phyloP scores from a whole-genome alignment of 1,140 invertebrate species.

The Sesamia nonagrioides region DNA sequence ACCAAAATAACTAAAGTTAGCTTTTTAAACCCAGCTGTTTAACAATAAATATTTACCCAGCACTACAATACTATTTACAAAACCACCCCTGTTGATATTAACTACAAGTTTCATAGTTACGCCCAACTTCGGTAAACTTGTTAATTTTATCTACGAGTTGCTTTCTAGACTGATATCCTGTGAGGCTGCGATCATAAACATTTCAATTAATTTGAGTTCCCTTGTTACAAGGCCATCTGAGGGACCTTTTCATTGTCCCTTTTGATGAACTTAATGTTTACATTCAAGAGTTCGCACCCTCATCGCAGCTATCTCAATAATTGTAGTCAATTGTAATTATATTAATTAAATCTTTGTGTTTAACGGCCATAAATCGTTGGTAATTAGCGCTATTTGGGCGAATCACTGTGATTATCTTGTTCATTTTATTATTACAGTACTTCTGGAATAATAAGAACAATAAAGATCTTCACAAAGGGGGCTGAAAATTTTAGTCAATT shows the following conservation, averaged over 20 bases:
- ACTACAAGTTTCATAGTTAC: slow-evolving; percentile 20
- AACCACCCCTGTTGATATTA: neutral
- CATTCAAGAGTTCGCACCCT: slow-evolving; percentile 57
- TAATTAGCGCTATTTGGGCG: slow-evolving; percentile 48
- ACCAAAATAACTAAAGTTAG: neutral
- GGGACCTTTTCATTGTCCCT: slow-evolving; percentile 61
- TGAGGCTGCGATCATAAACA: slow-evolving; percentile 59
- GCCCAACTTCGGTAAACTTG: slow-evolving; percentile 6
- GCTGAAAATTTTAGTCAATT: slow-evolving; percentile 43
- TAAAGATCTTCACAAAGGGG: slow-evolving; percentile 46
- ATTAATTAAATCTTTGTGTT: slow-evolving; percentile 41
- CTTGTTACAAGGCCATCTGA: slow-evolving; percentile 53
- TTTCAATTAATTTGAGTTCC: slow-evolving; percentile 66
- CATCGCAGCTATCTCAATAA: slow-evolving; percentile 50
- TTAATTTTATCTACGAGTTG: slow-evolving; percentile 42
- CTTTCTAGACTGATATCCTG: slow-evolving; percentile 39
- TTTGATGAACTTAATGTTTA: slow-evolving; percentile 63
- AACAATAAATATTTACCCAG: slow-evolving; percentile 18
- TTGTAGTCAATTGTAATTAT: slow-evolving; percentile 38
- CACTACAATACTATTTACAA: neutral
- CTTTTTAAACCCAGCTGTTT: slow-evolving; percentile 5
- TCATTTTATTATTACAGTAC: slow-evolving; percentile 49
- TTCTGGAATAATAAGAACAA: slow-evolving; percentile 46
- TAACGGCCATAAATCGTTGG: slow-evolving; percentile 34
- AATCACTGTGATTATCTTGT: slow-evolving; percentile 53